phyloP scores from a whole-genome alignment of 2,888 invertebrate genomes.

The Eugnorisma glareosa region DNA sequence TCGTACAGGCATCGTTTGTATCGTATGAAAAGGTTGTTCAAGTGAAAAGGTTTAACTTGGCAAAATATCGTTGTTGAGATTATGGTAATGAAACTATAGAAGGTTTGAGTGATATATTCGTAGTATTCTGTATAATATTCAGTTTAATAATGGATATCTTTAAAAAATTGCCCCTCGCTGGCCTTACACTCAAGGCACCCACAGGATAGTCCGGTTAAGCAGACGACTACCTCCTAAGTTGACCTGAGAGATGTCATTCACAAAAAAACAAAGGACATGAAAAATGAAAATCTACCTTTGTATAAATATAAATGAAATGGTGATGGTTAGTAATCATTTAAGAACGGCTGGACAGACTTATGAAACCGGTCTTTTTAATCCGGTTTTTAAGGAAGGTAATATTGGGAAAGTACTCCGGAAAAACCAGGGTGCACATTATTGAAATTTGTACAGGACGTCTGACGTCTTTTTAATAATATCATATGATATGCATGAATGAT shows the following conservation, averaged over 20 bases:
- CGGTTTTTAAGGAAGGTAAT: background rate
- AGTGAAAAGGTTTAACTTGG: constrained; percentile 56
- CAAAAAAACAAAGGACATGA: background rate
- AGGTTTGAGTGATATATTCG: background rate
- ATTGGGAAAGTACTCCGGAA: background rate
- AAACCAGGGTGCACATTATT: background rate
- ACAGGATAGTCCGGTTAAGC: no score
- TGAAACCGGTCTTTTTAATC: background rate
- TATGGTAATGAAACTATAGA: constrained; percentile 25
- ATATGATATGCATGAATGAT: constrained; percentile 1
- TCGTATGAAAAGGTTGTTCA: background rate
- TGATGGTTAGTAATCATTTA: background rate
- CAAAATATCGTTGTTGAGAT: constrained; percentile 60
- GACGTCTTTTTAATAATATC: background rate
- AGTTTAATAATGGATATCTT: background rate
- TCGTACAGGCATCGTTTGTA: background rate
- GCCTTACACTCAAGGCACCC: no score
- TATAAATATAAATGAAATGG: background rate
- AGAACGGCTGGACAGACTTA: background rate
- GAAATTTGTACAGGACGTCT: background rate
- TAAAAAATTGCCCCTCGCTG: no score
- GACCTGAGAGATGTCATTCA: background rate
- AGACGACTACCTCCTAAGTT: background rate
- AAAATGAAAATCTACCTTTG: background rate
- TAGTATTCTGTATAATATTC: constrained; percentile 22